These are phyloP conservation scores for Aethina tumida DNA, from an alignment of 1,140 invertebrate species.

Conservation along the genomic window DNA sequence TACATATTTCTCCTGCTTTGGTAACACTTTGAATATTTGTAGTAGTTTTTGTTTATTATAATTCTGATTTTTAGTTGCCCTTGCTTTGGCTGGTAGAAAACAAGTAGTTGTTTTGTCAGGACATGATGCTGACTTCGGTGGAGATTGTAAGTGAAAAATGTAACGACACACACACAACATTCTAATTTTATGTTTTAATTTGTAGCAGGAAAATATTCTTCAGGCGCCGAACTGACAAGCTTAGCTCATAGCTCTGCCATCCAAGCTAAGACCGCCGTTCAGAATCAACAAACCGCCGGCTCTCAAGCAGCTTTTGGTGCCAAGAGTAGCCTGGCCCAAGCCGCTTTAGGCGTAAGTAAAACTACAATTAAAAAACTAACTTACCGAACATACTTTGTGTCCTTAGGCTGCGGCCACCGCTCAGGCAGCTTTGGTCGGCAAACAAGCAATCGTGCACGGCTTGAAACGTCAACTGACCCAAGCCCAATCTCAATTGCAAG, in stretches of 20 bases:
- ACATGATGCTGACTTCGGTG: too few species aligned
- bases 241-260: slow-evolving; percentile 22
- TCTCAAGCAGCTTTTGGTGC: slow-evolving; percentile 24
- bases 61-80: too few species aligned
- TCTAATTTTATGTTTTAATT: too few species aligned
- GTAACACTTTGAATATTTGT: too few species aligned
- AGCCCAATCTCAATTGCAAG: slow-evolving; percentile 19
- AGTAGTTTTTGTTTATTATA: too few species aligned
- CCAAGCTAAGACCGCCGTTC: slow-evolving; percentile 24
- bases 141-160: too few species aligned
- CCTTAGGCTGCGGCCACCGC: slow-evolving; percentile 25
- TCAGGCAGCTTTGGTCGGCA: slow-evolving; percentile 25
- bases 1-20: too few species aligned
- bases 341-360: slow-evolving; percentile 22
- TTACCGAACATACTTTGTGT: too few species aligned
- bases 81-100: too few species aligned
- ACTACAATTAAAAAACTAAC: too few species aligned
- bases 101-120: too few species aligned
- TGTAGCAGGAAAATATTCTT: slow-evolving; percentile 13
- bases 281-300: slow-evolving; percentile 23
- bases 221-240: slow-evolving; percentile 22
- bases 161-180: too few species aligned
- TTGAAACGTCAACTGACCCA: slow-evolving; percentile 19
- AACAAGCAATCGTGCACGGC: slow-evolving; percentile 22
- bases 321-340: slow-evolving; percentile 22